Conservation (phyloP, 2,113 vertebrate species). For the Leiothrix lutea region DNA sequence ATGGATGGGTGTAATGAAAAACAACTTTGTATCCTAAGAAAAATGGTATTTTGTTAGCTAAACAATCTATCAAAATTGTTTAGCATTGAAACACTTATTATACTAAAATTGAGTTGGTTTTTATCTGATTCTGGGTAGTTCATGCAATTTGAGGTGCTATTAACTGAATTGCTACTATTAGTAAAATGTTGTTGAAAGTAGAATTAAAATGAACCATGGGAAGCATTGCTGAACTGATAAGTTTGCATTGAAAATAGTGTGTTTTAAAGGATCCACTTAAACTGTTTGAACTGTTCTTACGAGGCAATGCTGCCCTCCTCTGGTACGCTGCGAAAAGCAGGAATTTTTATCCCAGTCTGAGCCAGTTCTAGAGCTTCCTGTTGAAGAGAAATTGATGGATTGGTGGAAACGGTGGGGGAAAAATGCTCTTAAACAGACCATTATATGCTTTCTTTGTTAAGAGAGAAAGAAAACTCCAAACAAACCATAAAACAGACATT, state of each 20-base stretch:
- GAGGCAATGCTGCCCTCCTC: slow-evolving; percentile 52
- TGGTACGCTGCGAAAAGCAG: background rate
- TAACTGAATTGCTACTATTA: slow-evolving; percentile 6
- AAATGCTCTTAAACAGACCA: background rate
- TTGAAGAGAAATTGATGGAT: background rate
- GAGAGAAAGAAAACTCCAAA: background rate
- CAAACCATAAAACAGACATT: background rate
- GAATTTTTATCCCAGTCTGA: background rate
- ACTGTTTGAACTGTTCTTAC: background rate
- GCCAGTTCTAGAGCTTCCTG: background rate
- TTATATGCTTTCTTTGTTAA: background rate
- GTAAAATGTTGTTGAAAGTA: background rate
- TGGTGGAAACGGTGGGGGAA: background rate
- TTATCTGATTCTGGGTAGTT: background rate
- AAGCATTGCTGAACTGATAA: background rate
- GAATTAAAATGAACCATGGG: background rate
- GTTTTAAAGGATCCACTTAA: background rate
- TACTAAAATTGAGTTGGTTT: background rate
- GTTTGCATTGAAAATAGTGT: background rate
- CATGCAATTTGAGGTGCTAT: background rate
- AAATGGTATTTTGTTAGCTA: background rate
- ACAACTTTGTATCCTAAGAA: background rate
- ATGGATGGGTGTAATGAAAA: background rate
- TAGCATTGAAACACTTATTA: background rate
- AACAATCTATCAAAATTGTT: background rate